Conservation (phyloP, 2,113 vertebrate species). For the Hystrix cristata region DNA sequence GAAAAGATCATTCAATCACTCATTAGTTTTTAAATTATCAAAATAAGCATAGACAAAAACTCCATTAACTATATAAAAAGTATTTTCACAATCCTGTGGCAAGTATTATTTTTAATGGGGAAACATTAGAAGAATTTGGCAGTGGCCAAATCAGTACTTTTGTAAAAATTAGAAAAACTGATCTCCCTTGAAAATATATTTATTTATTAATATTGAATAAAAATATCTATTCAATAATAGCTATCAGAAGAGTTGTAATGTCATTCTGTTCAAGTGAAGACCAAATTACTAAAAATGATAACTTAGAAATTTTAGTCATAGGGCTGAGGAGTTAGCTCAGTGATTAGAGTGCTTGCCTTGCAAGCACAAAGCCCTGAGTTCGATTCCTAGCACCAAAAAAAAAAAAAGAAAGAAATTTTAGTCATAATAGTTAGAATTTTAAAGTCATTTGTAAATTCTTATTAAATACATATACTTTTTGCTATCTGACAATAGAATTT, state of each 20-base stretch:
- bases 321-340: no score
- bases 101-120: background rate
- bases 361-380: no score
- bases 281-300: background rate
- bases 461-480: background rate
- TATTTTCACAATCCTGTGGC: background rate
- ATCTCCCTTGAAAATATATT: background rate
- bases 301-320: background rate
- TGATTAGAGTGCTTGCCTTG: no score
- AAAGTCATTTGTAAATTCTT: background rate
- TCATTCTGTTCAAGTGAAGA: background rate
- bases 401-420: no score
- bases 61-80: background rate
- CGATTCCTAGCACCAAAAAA: no score
- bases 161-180: background rate
- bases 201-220: constrained; percentile 19
- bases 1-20: background rate
- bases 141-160: background rate
- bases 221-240: background rate
- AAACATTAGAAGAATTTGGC: background rate
- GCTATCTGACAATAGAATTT: background rate
- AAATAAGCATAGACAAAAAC: background rate
- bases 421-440: background rate
- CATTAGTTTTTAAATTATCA: background rate
- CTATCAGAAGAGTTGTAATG: background rate